Percentiles rank a stretch among this genome's conserved stretches.
Evolutionary conservation across 2,113 vertebrate genomes (phyloP).

Genomic region (Bubo scandiacus): DNA sequence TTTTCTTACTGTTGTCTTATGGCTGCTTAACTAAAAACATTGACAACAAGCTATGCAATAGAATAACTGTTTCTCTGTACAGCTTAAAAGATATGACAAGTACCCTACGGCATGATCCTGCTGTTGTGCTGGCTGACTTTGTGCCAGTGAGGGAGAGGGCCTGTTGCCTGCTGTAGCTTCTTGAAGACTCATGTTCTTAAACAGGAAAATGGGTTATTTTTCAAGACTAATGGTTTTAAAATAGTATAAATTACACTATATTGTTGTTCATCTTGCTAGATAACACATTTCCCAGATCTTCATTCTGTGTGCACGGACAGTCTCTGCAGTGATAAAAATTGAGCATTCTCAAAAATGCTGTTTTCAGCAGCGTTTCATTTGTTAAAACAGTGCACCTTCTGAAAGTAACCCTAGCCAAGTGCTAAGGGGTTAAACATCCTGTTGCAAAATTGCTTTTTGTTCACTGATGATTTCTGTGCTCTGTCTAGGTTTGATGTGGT

Average conservation of each 20-base stretch:
- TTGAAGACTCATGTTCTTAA: neutral
- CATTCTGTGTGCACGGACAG: neutral
- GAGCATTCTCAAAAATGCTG: neutral
- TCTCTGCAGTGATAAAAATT: neutral
- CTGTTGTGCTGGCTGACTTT: neutral
- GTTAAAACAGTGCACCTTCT: neutral
- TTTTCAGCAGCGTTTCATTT: neutral
- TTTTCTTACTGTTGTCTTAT: neutral
- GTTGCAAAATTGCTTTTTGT: neutral
- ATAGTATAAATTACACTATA: neutral
- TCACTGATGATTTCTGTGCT: neutral
- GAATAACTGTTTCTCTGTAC: neutral
- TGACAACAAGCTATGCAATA: neutral
- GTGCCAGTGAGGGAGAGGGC: neutral
- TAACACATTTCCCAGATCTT: neutral
- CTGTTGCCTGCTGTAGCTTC: neutral
- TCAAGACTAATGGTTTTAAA: neutral
- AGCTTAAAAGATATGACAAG: neutral
- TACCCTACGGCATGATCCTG: neutral
- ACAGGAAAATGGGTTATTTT: neutral
- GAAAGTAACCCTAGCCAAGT: neutral
- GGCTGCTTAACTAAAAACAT: neutral
- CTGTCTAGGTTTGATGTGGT: slow-evolving; percentile 91
- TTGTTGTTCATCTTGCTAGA: neutral
- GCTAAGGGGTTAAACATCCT: neutral